Base-by-base conservation (phyloP, 2,113 vertebrate species). In the Edolisoma coerulescens region DNA sequence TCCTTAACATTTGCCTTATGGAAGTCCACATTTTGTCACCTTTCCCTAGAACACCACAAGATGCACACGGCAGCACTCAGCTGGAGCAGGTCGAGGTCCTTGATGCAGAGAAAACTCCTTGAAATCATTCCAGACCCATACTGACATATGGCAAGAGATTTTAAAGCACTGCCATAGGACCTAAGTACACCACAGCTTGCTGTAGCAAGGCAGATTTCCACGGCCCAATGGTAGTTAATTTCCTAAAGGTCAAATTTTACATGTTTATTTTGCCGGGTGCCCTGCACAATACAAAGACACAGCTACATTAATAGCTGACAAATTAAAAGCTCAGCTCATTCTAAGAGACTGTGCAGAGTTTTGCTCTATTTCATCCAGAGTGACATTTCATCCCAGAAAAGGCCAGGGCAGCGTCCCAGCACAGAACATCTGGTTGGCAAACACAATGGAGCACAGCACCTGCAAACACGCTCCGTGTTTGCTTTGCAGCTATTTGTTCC, bases 371-470 rank as follows among this genome's bases (percentile, higher is more conserved):
- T 97, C 93, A 94, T 75, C 91, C 90, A 83, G 89, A 88, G 92
- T 74, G 93, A 97, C 95, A 94, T 96, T 96, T 96, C 84, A 61
- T 90, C 88, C 94, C 78, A 97, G 96, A 90, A 93, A 87, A 80
- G 93, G 77, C 91, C 82, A 76, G 89, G 78, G 85, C 86, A 79
- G 69, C 5, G 7, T 95, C 95, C 94, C 97, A 94, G 90, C 89
- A 32, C 95, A 84, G 92, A 98, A 98, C 98, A 98, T 98, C 98
- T 98, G 98, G 97, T 96, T 98, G 98, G 97, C 96, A 21, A 95
- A 95, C 87, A 96, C 97, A 96, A 96, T 97, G 95, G 97, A 97
- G 96, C 92, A 42, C 67, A 94, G 91, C 98, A 98, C 98, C 98
- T 98, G 98, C 50, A 16, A 93, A 77, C 79, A 91, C 9, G 93